Conservation (phyloP, 2,113 vertebrate species). For the Halcyon malimbica region DNA sequence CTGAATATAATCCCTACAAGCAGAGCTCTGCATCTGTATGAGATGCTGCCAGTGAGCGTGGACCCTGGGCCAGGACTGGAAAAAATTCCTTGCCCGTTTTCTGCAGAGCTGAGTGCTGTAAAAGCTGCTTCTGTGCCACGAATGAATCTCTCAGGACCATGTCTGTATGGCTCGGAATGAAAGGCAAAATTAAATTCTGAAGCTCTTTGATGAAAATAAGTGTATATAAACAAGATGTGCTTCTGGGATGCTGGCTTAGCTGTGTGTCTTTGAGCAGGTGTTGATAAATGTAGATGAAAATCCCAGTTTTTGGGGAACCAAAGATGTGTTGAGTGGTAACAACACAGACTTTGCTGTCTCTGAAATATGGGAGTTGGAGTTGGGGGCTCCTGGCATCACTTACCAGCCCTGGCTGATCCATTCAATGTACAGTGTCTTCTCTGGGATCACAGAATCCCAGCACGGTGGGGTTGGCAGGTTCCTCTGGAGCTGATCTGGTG, state of each 20-base stretch:
- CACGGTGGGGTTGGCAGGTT: too few relatives aligned
- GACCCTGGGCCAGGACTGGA: background rate
- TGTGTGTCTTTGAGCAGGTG: background rate
- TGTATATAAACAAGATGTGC: background rate
- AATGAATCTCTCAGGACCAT: background rate
- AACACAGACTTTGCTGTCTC: background rate
- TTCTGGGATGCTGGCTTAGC: background rate
- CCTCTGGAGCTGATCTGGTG: too few relatives aligned
- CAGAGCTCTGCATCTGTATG: background rate
- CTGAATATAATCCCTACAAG: background rate
- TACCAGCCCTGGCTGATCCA: background rate
- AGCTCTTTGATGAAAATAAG: background rate
- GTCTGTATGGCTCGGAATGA: background rate
- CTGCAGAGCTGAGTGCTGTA: fast-evolving
- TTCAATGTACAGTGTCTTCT: too few relatives aligned
- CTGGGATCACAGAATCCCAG: background rate
- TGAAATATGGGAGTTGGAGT: background rate
- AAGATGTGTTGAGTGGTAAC: background rate
- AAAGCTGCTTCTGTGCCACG: background rate
- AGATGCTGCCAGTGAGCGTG: fast-evolving
- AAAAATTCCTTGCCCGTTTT: background rate
- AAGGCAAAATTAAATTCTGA: background rate
- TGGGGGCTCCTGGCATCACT: background rate
- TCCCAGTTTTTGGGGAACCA: background rate
- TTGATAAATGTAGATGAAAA: background rate